Evolutionary conservation across 1,140 invertebrate species (phyloP), one percentile per base, ranked within the genome.

Genomic region (Geopemphigus sp.): DNA sequence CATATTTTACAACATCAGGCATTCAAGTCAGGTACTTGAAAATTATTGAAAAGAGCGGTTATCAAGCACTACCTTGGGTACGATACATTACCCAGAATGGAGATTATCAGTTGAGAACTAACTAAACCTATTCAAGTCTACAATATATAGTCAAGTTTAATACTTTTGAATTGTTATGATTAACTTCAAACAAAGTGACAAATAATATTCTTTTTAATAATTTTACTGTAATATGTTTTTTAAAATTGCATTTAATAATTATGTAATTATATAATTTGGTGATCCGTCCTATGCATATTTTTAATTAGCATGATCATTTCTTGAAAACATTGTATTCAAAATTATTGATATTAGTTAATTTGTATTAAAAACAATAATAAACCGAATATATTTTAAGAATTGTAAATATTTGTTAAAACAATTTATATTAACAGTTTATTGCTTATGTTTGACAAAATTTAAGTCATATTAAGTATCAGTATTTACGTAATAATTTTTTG

Each of bases 41-140:
- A 87, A 99, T 99, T 84, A 99, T 99, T 84, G 98, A 99, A 84
- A 99, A 99, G 86, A 98, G 96, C 86, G 98, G 98, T 0, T 99
- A 99, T 85, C 98, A 99, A 87, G 98, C 98, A 0, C 84, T 99
- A 70, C 98, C 98, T 0, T 99, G 98, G 98, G 98, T 99, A 10
- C 88, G 97, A 32, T 99, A 99, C 84, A 99, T 99, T 68, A 99
- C 98, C 24, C 97, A 99, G 85, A 99, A 99, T 87, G 98, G 98
- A 53, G 98, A 99, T 85, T 99, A 99, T 87, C 97, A 99, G 85
- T 87, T 99, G 81, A 90, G 98, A 85, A 99, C 96, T 81, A 95
- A 95, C 87, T 97, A 89, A 86, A 78, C 29, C 4, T 5, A 32
- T 72, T 57, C 22, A 11, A 53, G 50, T 54, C 15, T 15, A 22